Conservation (phyloP, 2,888 invertebrate species). For the Oxyteleia sp. region DNA sequence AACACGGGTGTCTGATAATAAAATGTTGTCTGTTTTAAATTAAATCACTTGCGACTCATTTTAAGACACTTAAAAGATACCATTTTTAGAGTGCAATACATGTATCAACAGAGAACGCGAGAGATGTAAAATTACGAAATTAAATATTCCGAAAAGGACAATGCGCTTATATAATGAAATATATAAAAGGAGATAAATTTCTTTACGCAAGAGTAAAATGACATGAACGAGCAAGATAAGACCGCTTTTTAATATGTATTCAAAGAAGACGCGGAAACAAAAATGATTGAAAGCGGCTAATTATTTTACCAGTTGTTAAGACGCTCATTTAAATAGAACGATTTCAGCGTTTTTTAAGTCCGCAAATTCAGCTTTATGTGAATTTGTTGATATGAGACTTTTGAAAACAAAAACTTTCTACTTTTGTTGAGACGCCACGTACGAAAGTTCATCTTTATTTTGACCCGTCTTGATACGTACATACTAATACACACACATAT, state of each 20-base stretch:
- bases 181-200: too few species aligned
- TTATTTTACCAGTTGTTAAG: conserved; percentile 29
- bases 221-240: too few species aligned
- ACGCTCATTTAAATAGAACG: background rate
- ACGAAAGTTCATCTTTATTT: conserved; percentile 50
- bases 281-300: conserved; percentile 20
- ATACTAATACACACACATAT: conserved; percentile 5
- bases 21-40: too few species aligned
- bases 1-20: too few species aligned
- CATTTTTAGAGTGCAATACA: too few species aligned
- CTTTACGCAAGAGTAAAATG: too few species aligned
- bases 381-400: conserved; percentile 37
- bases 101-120: too few species aligned
- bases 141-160: too few species aligned
- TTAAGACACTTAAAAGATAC: too few species aligned
- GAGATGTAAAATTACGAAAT: too few species aligned
- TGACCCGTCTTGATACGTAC: conserved; percentile 24
- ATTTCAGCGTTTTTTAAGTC: background rate
- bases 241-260: conserved; percentile 7
- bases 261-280: background rate
- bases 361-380: conserved; percentile 16
- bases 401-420: conserved; percentile 32
- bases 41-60: too few species aligned
- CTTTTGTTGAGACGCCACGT: conserved; percentile 17
- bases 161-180: too few species aligned